Percentiles rank a stretch among this genome's conserved stretches.
Conservation (phyloP, 2,797 vertebrate genomes). For the Clarias platycephalus region DNA sequence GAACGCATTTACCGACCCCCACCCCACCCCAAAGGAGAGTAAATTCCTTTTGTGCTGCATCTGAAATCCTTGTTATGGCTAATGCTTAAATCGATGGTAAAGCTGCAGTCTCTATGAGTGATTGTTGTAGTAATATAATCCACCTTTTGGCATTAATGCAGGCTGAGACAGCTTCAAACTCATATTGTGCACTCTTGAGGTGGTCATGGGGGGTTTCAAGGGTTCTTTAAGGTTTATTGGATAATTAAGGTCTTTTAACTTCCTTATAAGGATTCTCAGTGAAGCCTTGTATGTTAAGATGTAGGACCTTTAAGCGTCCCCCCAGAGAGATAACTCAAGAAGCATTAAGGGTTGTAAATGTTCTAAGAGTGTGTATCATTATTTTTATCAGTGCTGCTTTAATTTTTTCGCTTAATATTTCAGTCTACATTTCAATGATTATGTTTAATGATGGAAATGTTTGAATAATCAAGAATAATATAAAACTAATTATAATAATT, state of each 20-base stretch:
- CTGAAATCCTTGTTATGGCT: conserved; percentile 42
- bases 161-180: conserved; percentile 7
- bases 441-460: neutral
- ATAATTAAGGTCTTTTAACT: conserved; percentile 9
- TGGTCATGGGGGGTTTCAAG: too few relatives aligned
- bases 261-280: neutral
- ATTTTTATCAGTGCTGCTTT: neutral
- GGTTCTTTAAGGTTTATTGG: conserved; percentile 5
- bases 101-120: conserved; percentile 33
- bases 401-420: neutral
- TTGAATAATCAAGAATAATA: neutral
- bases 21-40: conserved; percentile 26
- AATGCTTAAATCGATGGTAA: conserved; percentile 39
- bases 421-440: neutral
- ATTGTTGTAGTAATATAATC: conserved; percentile 41
- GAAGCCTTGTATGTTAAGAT: neutral
- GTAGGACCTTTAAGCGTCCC: neutral
- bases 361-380: neutral
- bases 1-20: conserved; percentile 31
- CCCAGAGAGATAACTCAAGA: neutral
- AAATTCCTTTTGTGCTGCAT: conserved; percentile 42
- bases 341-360: conserved; percentile 13
- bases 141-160: conserved; percentile 23
- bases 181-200: conserved; percentile 4
- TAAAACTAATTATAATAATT: neutral